phyloP scores from a whole-genome alignment of 2,113 vertebrate species.

The Monarcha castaneiventris region DNA sequence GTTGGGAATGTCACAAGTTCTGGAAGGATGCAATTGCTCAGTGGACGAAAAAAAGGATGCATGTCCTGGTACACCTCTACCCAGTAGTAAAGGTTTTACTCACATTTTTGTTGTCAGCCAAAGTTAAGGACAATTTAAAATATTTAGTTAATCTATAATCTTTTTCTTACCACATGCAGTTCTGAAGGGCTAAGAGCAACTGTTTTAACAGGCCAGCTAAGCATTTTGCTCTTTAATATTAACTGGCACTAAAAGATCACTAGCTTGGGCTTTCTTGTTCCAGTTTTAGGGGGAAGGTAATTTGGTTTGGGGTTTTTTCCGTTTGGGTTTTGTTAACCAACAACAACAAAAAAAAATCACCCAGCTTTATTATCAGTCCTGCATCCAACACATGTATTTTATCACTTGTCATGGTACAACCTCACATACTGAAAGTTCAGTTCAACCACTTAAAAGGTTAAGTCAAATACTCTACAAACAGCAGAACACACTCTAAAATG shows the following conservation, averaged over 20 bases:
- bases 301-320: no score
- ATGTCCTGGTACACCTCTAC: neutral
- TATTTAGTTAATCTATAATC: constrained; percentile 40
- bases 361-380: neutral
- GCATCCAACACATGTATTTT: neutral
- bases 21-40: neutral
- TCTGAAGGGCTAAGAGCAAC: neutral
- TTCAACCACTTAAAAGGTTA: neutral
- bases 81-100: neutral
- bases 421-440: neutral
- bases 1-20: neutral
- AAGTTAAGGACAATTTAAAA: neutral
- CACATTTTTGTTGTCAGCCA: neutral
- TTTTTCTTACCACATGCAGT: constrained; percentile 4
- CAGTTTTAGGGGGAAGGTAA: neutral
- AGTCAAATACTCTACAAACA: neutral
- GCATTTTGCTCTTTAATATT: constrained; percentile 24
- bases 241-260: neutral
- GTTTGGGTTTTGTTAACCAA: neutral
- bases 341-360: neutral
- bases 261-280: neutral
- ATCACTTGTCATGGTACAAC: neutral
- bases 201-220: neutral
- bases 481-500: neutral
- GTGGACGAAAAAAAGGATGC: neutral